Percentiles rank a stretch among this genome's conserved stretches.
phyloP scores from a whole-genome alignment of 2,113 vertebrate species.

The Ammodytes dubius region DNA sequence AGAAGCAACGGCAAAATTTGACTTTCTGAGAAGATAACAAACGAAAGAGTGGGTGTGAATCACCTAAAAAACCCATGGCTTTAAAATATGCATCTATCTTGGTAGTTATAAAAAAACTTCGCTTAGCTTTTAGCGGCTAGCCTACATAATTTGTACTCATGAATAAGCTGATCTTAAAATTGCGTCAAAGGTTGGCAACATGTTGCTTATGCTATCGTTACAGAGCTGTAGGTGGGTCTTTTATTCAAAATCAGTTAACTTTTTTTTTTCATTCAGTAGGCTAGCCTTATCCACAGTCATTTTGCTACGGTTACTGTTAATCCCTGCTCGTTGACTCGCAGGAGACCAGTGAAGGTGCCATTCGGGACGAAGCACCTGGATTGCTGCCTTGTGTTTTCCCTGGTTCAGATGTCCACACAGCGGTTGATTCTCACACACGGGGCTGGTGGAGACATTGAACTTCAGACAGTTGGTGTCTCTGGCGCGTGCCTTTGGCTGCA shows the following conservation, averaged over 20 bases:
- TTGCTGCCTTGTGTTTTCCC: slow-evolving; percentile 87
- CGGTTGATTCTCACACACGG: slow-evolving; percentile 93
- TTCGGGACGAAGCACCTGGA: slow-evolving; percentile 89
- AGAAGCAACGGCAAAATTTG: no score
- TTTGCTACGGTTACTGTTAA: neutral
- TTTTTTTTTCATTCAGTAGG: no score
- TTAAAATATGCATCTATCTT: no score
- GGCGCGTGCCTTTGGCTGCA: slow-evolving; percentile 82
- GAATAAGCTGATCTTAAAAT: no score
- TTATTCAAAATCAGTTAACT: neutral
- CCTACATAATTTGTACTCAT: no score
- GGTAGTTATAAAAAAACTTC: no score
- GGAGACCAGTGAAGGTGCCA: slow-evolving; percentile 89
- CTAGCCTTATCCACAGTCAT: no score
- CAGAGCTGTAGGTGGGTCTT: neutral
- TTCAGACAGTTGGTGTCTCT: slow-evolving; percentile 89
- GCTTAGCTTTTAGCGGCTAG: no score
- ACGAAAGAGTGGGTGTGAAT: no score
- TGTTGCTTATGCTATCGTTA: no score
- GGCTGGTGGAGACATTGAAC: slow-evolving; percentile 95
- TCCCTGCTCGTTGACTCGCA: slow-evolving; percentile 59
- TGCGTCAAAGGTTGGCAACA: no score
- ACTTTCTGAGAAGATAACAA: neutral
- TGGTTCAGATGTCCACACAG: slow-evolving; percentile 67
- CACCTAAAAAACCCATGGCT: no score